Base-by-base conservation (phyloP, 2,888 invertebrate species). In the Pinctada fucata region DNA sequence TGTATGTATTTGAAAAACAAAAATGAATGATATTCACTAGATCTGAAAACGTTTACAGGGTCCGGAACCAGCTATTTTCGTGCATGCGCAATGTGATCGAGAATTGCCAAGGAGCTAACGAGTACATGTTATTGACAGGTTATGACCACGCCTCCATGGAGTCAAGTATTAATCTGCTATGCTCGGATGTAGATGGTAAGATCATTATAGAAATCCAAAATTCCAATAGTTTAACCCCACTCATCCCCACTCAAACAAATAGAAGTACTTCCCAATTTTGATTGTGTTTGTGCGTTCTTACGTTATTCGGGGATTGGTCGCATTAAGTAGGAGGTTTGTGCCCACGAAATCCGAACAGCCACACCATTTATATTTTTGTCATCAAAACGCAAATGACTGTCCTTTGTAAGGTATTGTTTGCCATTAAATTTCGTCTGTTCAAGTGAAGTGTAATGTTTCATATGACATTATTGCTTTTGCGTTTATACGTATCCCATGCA, bases 121-220 rank as follows among this genome's bases (percentile, higher is more conserved):
- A 80, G 8, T 80, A 78, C 51, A 77, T 80, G 64, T 51, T 80
- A 50, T 31, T 80, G 64, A 80, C 80, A 0, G 80, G 80, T 3
- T 80, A 80, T 13, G 80, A 80, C 52, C 80, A 80, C 71, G 74
- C 74, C 51, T 77, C 80, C 1, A 80, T 80, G 80, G 80, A 80
- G 52, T 70, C 74, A 47, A 80, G 80, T 45, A 80, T 80, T 16
- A 78, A 80, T 10, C 67, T 80, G 0, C 75, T 80, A 1, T 80
- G 80, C 75, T 71, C 64, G 49, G 80, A 80, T 64, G 72, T 78
- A n/a, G 77, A 80, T 63, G 80, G 80, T 80, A 80, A 16, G 72
- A 65, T 52, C 8, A 64, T 1, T 58, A 58, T 49, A 66, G 48
- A 73, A 48, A 5, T 16, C 10, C 2, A 5, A 2, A 3, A 4